Percentiles rank a stretch among this genome's conserved stretches.
These are phyloP conservation scores for Chloromyia formosa DNA, from an alignment of 2,888 invertebrate genomes.

Conservation along the genomic window DNA sequence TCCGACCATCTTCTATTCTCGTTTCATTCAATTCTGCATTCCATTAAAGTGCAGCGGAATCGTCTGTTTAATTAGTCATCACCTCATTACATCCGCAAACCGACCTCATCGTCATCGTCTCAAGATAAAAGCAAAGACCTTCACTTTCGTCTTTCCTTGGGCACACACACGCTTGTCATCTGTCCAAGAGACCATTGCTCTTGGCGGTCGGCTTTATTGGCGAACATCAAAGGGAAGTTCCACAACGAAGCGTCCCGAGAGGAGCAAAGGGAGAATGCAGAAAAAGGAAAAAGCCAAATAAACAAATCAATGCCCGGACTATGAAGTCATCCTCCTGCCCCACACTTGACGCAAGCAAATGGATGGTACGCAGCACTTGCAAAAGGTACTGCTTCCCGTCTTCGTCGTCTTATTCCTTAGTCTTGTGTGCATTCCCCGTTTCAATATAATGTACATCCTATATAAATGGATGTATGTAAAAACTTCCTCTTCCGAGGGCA, in stretches of 20 bases:
- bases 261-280: not conserved
- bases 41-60: conserved; percentile 30
- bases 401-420: conserved; percentile 10
- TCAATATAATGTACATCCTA: conserved; percentile 10
- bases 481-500: conserved; percentile 33
- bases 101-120: conserved; percentile 19
- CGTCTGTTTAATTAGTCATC: conserved; percentile 42
- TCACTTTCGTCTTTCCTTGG: conserved; percentile 31
- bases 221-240: conserved; percentile 30
- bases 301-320: conserved; percentile 35
- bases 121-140: conserved; percentile 39
- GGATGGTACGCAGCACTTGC: too few species aligned
- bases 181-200: conserved; percentile 29
- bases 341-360: not conserved
- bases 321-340: not conserved
- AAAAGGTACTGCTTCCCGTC: too few species aligned
- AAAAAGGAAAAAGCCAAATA: conserved; percentile 35
- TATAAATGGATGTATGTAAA: conserved; percentile 1
- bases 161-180: conserved; percentile 12
- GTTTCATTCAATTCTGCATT: not conserved
- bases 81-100: conserved; percentile 37
- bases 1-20: not conserved
- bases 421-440: too few species aligned
- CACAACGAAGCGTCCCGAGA: not conserved
- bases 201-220: conserved; percentile 29